Conservation (phyloP, 2,113 vertebrate species). For the pig (Sus scrofa) region T2T-Sscrofa CM000816.6:98988001-98988500, state of each 20-base stretch:
- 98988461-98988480: too few relatives aligned
- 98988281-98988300: background rate
- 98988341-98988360: background rate
- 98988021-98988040: slow-evolving; percentile 6
- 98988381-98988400: too few relatives aligned
- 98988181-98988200: background rate
- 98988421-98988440: too few relatives aligned
- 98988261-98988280: background rate
- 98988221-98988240: background rate
- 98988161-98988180: background rate
- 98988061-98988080: slow-evolving; percentile 2
- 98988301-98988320: background rate
- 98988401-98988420: too few relatives aligned
- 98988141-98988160: slow-evolving; percentile 45
- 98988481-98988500: too few relatives aligned
- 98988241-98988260: background rate
- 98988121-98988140: background rate
- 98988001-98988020: background rate
- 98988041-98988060: background rate
- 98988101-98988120: background rate
- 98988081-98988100: slow-evolving; percentile 29
- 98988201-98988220: background rate
- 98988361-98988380: background rate
- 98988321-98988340: background rate
- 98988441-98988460: too few relatives aligned